Percentiles rank a stretch among this genome's conserved stretches.
Evolutionary conservation across 2,797 vertebrate species (phyloP).

Genomic region (Helarctos malayanus): DNA sequence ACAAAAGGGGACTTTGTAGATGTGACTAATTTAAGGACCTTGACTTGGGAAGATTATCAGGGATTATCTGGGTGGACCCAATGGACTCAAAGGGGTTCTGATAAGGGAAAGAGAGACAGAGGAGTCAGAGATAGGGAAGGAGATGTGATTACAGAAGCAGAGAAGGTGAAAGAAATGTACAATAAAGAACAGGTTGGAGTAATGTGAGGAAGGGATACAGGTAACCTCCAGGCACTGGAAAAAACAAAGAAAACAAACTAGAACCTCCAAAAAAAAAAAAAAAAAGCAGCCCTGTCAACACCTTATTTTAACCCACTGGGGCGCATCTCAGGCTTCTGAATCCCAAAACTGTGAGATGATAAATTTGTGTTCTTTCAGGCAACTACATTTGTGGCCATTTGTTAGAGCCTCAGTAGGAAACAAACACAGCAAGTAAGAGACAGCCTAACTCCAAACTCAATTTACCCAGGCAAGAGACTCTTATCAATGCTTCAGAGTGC

Average conservation of each 20-base stretch:
- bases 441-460: not conserved
- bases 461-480: constrained; percentile 13
- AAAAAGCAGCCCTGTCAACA: not conserved
- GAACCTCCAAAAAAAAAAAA: not conserved
- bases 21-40: not conserved
- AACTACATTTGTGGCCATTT: not conserved
- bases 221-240: not conserved
- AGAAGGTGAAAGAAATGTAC: not conserved
- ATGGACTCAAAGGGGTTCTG: not conserved
- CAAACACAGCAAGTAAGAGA: not conserved
- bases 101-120: not conserved
- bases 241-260: not conserved
- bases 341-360: not conserved
- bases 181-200: not conserved
- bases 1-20: not conserved
- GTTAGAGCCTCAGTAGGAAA: not conserved
- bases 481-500: constrained; percentile 34
- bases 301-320: not conserved
- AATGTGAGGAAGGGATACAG: not conserved
- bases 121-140: not conserved
- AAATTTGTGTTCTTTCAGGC: not conserved
- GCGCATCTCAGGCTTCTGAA: not conserved
- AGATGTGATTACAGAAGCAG: not conserved
- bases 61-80: not conserved
- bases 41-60: not conserved